phyloP scores from a whole-genome alignment of 2,113 vertebrate genomes.

The Nesogale talazaci region DNA sequence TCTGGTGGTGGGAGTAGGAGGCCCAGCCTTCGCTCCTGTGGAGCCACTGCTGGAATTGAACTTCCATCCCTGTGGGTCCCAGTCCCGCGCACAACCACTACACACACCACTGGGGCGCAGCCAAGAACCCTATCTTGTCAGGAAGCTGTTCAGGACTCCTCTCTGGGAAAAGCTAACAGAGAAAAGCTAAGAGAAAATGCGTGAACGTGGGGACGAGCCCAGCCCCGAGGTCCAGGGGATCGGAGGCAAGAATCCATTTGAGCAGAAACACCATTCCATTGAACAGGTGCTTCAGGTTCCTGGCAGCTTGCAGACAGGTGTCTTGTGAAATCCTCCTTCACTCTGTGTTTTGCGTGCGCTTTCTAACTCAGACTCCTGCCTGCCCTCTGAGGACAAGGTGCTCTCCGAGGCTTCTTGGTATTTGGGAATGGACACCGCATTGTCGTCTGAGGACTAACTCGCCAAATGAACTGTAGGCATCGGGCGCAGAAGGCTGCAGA shows the following conservation, averaged over 20 bases:
- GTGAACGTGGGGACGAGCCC: neutral
- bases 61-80: no score
- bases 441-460: no score
- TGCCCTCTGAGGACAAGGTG: neutral
- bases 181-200: neutral
- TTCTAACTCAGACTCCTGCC: neutral
- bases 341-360: neutral
- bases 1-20: no score
- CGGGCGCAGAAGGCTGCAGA: no score
- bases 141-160: neutral
- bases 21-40: no score
- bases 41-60: no score
- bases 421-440: neutral
- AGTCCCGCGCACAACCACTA: no score
- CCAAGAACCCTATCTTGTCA: neutral
- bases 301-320: neutral
- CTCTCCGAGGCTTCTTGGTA: neutral
- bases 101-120: no score
- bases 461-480: no score
- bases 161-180: neutral
- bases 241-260: neutral
- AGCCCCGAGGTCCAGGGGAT: neutral
- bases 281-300: neutral
- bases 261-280: neutral
- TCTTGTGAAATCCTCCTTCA: no score